A percentile compares a stretch with the other conserved stretches of the same genome.
These are phyloP conservation scores for Notodonta ziczac DNA, from an alignment of 2,888 invertebrate species.

Conservation along the genomic window DNA sequence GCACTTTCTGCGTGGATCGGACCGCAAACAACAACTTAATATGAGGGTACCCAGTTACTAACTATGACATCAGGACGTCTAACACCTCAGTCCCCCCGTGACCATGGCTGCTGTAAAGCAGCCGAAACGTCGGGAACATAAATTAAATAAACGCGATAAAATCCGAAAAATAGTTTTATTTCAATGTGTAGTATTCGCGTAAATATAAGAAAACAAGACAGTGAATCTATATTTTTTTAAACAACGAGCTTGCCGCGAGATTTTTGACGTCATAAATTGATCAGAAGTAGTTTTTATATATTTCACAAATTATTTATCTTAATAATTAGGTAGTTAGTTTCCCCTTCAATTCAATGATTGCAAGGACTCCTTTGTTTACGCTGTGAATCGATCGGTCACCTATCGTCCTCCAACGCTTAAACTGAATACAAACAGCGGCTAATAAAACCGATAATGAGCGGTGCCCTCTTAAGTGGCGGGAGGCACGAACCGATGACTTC, in stretches of 20 bases:
- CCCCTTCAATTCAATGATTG: conserved; percentile 24
- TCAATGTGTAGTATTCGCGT: too few species aligned
- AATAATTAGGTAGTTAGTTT: neutral
- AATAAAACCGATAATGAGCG: conserved; percentile 49
- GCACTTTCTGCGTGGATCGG: too few species aligned
- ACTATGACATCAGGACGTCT: too few species aligned
- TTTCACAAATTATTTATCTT: neutral
- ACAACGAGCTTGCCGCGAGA: neutral
- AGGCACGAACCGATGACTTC: conserved; percentile 40
- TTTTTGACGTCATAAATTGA: too few species aligned
- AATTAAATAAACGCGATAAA: too few species aligned
- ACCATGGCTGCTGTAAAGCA: too few species aligned
- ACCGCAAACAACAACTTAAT: too few species aligned
- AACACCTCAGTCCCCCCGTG: too few species aligned
- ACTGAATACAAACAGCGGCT: conserved; percentile 57
- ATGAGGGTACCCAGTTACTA: too few species aligned
- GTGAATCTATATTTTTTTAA: neutral
- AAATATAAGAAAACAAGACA: too few species aligned
- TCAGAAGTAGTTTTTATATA: neutral
- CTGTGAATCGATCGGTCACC: conserved; percentile 41
- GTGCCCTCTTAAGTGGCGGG: conserved; percentile 45
- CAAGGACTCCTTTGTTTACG: conserved; percentile 49
- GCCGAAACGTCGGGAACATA: too few species aligned
- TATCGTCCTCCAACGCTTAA: conserved; percentile 39
- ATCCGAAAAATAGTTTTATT: too few species aligned